Evolutionary conservation across 2,113 vertebrate genomes (phyloP).

Genomic region (Heterotis niloticus): DNA sequence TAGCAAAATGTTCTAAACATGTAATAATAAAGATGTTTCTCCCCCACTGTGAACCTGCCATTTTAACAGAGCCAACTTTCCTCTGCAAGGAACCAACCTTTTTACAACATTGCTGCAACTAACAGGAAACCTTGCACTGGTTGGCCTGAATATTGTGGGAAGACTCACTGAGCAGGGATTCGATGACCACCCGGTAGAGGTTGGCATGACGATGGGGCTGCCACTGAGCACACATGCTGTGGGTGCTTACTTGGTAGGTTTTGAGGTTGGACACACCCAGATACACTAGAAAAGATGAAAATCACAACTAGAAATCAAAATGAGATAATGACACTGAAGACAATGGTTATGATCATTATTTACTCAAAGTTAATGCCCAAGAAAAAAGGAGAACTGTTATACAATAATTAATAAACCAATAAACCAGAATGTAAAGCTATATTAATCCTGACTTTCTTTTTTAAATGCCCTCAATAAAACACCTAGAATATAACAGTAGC

Average conservation of each 20-base stretch:
- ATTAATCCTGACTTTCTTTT: too few relatives aligned
- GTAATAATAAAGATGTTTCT: not conserved
- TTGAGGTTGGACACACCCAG: constrained; percentile 77
- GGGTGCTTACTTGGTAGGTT: constrained; percentile 71
- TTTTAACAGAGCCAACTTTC: not conserved
- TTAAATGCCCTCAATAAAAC: too few relatives aligned
- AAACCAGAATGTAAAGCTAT: too few relatives aligned
- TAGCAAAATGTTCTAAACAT: too few relatives aligned
- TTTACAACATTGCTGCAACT: not conserved
- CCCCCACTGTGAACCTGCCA: not conserved
- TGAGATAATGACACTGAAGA: too few relatives aligned
- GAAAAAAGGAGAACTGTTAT: too few relatives aligned
- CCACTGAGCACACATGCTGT: constrained; percentile 82
- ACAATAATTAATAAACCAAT: too few relatives aligned
- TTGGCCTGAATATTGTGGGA: not conserved
- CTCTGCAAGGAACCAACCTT: too few relatives aligned
- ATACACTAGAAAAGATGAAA: constrained; percentile 63
- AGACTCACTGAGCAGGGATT: constrained; percentile 76
- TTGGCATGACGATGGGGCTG: constrained; percentile 80
- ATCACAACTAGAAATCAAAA: not conserved
- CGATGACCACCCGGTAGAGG: constrained; percentile 72
- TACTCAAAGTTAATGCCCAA: too few relatives aligned
- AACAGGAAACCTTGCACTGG: not conserved
- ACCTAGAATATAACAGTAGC: too few relatives aligned
- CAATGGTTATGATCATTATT: not conserved